Conservation (phyloP, 2,888 invertebrate species). For the Argyresthia goedartella region DNA sequence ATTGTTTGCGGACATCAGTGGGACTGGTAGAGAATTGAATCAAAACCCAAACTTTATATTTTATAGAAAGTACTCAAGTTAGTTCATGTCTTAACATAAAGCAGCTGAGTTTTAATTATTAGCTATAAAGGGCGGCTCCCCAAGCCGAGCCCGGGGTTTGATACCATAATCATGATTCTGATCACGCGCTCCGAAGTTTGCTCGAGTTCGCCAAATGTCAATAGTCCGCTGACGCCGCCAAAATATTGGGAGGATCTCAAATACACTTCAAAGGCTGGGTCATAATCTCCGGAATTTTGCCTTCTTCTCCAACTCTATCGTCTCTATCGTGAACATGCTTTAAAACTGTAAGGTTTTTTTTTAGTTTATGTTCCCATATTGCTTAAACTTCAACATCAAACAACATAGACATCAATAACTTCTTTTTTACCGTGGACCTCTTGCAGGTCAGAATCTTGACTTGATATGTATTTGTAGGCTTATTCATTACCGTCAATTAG, state of each 20-base stretch:
- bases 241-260: constrained; percentile 7
- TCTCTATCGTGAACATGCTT: no score
- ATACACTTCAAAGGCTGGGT: not conserved
- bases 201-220: constrained; percentile 48
- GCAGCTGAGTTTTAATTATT: constrained; percentile 40
- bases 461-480: not conserved
- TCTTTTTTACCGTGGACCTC: no score
- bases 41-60: not conserved
- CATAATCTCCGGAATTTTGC: not conserved
- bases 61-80: not conserved
- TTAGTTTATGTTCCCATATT: no score
- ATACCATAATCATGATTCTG: constrained; percentile 51
- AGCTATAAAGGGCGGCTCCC: constrained; percentile 33
- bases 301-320: no score
- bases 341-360: no score
- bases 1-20: not conserved
- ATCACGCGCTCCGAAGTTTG: constrained; percentile 49
- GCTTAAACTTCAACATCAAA: no score
- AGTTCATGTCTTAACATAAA: constrained; percentile 25
- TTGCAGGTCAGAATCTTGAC: no score
- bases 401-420: no score
- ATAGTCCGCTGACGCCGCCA: constrained; percentile 32
- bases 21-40: not conserved
- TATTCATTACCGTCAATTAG: constrained; percentile 27
- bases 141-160: constrained; percentile 44